A percentile compares a stretch with the other conserved stretches of the same genome.
Evolutionary conservation across 2,113 vertebrate species (phyloP).

Genomic region (Cyanoliseus patagonus): DNA sequence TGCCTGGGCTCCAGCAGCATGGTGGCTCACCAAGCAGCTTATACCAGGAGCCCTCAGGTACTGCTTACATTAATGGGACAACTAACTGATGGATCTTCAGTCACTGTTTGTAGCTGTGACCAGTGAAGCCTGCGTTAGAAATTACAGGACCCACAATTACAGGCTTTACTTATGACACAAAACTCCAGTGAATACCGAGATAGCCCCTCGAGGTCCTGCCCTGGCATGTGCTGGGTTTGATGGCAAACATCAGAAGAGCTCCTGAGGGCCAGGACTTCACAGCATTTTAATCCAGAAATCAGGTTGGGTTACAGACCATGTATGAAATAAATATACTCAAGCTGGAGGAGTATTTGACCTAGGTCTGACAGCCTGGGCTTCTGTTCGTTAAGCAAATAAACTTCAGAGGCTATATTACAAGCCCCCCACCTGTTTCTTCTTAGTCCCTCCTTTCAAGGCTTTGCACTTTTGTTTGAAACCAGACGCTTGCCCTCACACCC

Average conservation of each 20-base stretch:
- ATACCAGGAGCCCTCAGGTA: not conserved
- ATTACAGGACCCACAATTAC: slow-evolving; percentile 6
- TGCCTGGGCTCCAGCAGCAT: not conserved
- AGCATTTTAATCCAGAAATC: slow-evolving; percentile 30
- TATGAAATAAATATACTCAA: slow-evolving; percentile 49
- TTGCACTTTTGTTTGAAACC: slow-evolving; percentile 28
- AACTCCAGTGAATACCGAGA: not conserved
- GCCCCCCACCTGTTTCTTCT: slow-evolving; percentile 41
- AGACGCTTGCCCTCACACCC: not conserved
- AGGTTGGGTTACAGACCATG: slow-evolving; percentile 21
- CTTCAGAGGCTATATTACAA: not conserved
- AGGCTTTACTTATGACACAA: slow-evolving; percentile 15
- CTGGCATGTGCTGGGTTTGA: not conserved
- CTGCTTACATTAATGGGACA: accelerated
- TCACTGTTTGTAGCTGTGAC: not conserved
- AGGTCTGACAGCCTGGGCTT: slow-evolving; percentile 38
- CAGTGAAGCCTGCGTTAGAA: not conserved
- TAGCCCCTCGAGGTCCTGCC: slow-evolving; percentile 18
- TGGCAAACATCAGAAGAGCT: not conserved
- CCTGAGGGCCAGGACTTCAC: not conserved
- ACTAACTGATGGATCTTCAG: not conserved
- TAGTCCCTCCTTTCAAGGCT: slow-evolving; percentile 39
- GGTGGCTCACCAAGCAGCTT: not conserved
- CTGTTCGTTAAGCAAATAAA: slow-evolving; percentile 22
- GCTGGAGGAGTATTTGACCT: slow-evolving; percentile 57